Evolutionary conservation across 2,113 vertebrate species (phyloP), one percentile per base, ranked within the genome.

Genomic region (Phyllopteryx taeniolatus): DNA sequence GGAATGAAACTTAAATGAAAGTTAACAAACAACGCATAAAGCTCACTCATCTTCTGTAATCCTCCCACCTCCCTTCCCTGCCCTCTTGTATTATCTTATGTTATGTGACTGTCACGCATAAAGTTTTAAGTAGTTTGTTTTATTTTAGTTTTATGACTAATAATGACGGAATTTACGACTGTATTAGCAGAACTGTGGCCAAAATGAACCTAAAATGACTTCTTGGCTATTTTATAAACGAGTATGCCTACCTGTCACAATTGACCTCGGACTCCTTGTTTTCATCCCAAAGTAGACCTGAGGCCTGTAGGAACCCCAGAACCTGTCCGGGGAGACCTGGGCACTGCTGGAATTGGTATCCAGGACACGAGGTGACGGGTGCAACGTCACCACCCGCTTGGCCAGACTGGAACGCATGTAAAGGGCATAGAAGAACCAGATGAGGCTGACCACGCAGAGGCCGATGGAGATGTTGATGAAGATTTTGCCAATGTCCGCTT

Each of bases 221-320:
- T 39, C 35, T 6, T 39, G 35, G 35, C 35, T 39, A 39, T 39
- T 39, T 39, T 39, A 3, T 39, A 39, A 27, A 27, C 27, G 8
- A 43, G 46, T 3, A 31, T 47, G 49, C 46, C 44, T 91, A 98
- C 97, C 96, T 74, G 95, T 94, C 47, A 97, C 95, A 3, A 94
- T 89, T 0, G 96, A 91, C 6, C 79, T 91, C 0, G 94, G 91
- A 86, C 95, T 98, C 79, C 96, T 94, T 1, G 96, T 96, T 91
- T 98, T 98, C 97, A 99, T 98, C 47, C 96, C 96, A 53, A 99
- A 96, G 83, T 97, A 98, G 13, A 98, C 93, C 71, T 98, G 95
- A 0, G 97, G 96, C 22, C 97, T 93, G 85, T 98, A 98, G 1
- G 96, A 94, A 67, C 97, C 97, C 97, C 97, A 98, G 81, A 96